phyloP scores from a whole-genome alignment of 2,113 vertebrate genomes.

The Callipepla squamata region DNA sequence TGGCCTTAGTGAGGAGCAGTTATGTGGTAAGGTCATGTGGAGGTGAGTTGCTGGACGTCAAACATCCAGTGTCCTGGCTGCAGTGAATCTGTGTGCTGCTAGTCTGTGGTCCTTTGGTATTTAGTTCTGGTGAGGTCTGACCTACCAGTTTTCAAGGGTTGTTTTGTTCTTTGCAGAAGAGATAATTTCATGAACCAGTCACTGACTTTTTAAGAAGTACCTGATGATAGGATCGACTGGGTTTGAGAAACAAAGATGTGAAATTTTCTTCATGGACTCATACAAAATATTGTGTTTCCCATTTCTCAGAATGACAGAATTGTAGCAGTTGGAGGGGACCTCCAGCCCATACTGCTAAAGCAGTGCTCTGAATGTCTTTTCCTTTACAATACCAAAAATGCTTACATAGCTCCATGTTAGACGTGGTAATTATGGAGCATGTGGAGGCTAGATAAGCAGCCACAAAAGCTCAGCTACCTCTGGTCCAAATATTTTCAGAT shows the following conservation, averaged over 20 bases:
- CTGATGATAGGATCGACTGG: background rate
- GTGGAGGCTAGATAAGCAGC: background rate
- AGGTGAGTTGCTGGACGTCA: background rate
- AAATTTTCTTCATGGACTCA: background rate
- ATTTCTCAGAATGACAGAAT: too few relatives aligned
- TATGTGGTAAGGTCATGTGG: accelerated
- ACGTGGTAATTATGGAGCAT: background rate
- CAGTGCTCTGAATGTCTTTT: background rate
- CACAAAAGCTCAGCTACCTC: background rate
- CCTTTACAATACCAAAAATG: background rate
- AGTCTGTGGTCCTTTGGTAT: background rate
- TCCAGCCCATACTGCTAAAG: too few relatives aligned
- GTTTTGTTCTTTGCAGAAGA: background rate
- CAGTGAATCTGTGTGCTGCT: background rate
- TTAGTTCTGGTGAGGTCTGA: background rate
- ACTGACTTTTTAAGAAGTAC: background rate
- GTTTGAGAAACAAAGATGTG: background rate
- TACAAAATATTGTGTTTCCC: background rate
- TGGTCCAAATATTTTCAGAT: background rate
- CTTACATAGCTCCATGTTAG: background rate
- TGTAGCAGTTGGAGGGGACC: too few relatives aligned
- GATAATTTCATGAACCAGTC: background rate
- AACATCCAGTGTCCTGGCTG: background rate
- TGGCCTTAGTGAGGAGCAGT: background rate
- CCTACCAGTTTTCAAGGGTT: background rate